Percentiles rank a stretch among this genome's conserved stretches.
Evolutionary conservation across 2,888 invertebrate genomes (phyloP).

Genomic region (Cryptocephalus primarius): DNA sequence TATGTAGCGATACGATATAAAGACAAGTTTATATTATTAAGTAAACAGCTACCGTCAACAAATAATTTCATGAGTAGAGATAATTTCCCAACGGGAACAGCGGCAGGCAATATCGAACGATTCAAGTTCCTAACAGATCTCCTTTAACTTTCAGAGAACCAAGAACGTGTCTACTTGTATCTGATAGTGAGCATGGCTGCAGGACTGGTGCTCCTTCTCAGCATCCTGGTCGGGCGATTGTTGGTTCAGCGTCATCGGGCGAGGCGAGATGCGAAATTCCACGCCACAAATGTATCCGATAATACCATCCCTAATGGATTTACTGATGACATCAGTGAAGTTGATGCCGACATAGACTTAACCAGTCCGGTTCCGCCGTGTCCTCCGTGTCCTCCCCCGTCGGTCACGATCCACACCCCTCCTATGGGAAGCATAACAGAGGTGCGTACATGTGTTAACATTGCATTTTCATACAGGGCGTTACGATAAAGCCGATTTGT

Average conservation of each 20-base stretch:
- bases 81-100: no score
- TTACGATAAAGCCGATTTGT: not conserved
- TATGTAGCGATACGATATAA: no score
- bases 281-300: constrained; percentile 57
- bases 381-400: constrained; percentile 36
- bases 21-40: no score
- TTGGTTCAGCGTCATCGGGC: constrained; percentile 54
- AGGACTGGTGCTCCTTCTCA: constrained; percentile 59
- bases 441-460: constrained; percentile 13
- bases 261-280: constrained; percentile 55
- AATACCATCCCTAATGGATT: constrained; percentile 72
- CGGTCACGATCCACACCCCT: constrained; percentile 42
- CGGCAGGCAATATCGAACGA: no score
- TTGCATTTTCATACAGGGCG: not conserved
- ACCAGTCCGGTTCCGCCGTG: constrained; percentile 50
- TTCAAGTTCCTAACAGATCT: not conserved
- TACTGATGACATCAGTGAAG: constrained; percentile 78
- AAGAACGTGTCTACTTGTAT: constrained; percentile 73
- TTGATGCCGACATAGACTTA: constrained; percentile 68
- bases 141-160: constrained; percentile 50
- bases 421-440: constrained; percentile 32
- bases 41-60: no score
- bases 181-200: constrained; percentile 66
- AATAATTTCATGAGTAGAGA: no score
- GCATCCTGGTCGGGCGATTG: constrained; percentile 59